A percentile compares a stretch with the other conserved stretches of the same genome.
These are phyloP conservation scores for Orthonevra nobilis DNA, from an alignment of 2,888 invertebrate genomes.

Conservation along the genomic window DNA sequence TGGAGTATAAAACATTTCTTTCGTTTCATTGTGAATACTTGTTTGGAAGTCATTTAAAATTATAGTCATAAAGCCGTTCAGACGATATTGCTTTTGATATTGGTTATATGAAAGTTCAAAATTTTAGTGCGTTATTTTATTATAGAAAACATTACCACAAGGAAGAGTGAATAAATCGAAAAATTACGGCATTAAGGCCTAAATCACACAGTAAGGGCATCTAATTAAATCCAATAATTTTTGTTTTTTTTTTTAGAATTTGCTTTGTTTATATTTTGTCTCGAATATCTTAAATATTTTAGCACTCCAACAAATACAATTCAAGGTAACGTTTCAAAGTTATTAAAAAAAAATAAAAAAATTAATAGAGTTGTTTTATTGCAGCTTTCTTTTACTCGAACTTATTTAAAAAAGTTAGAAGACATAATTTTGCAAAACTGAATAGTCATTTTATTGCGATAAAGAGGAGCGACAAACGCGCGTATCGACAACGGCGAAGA, in stretches of 20 bases:
- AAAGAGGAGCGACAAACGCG: constrained; percentile 48
- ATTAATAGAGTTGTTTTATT: constrained; percentile 10
- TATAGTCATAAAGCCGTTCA: constrained; percentile 34
- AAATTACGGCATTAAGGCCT: background rate
- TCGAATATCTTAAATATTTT: background rate
- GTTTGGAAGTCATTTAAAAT: constrained; percentile 33
- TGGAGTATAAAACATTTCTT: constrained; percentile 34
- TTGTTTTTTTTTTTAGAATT: background rate
- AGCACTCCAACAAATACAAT: constrained; percentile 7
- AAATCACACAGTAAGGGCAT: constrained; percentile 11
- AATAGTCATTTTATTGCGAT: constrained; percentile 32
- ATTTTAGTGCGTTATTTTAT: too few species aligned
- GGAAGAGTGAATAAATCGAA: background rate
- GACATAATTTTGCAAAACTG: constrained; percentile 21
- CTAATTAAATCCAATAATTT: constrained; percentile 6
- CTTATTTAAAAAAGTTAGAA: constrained; percentile 31
- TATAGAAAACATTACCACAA: too few species aligned
- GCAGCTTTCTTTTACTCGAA: constrained; percentile 15
- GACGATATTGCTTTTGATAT: constrained; percentile 14
- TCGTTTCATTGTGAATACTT: constrained; percentile 23
- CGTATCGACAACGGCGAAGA: constrained; percentile 55
- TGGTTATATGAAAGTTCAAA: too few species aligned
- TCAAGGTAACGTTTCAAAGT: too few species aligned
- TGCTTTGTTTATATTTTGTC: background rate
- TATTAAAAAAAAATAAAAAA: too few species aligned